These are phyloP conservation scores for Drosophila murphyi DNA, from an alignment of 1,140 invertebrate genomes.

Conservation along the genomic window DNA sequence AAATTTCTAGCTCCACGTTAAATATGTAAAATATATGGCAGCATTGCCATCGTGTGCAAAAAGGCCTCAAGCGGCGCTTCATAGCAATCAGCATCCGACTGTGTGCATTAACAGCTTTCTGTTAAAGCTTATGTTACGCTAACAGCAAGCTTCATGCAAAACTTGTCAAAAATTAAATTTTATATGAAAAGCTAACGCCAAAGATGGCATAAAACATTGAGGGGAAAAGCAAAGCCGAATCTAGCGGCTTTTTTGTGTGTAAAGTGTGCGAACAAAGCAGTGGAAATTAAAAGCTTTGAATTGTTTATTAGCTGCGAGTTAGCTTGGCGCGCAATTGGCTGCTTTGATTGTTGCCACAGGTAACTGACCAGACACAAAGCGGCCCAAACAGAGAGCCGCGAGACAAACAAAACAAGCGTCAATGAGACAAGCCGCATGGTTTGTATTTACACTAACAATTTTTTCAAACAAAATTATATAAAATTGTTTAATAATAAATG, in stretches of 20 bases:
- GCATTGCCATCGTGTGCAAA: no score
- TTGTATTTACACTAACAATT: neutral
- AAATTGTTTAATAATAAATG: no score
- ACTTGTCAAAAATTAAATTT: slow-evolving; percentile 13
- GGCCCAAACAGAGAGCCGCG: slow-evolving; percentile 77
- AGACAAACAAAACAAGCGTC: slow-evolving; percentile 45
- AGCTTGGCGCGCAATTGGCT: slow-evolving; percentile 63
- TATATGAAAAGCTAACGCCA: slow-evolving; percentile 24
- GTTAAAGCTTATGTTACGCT: slow-evolving; percentile 11
- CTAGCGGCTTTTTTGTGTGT: slow-evolving; percentile 41
- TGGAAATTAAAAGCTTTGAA: slow-evolving; percentile 36
- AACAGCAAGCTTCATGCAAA: slow-evolving; percentile 21
- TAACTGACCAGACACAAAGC: slow-evolving; percentile 83
- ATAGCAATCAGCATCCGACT: slow-evolving; percentile 28
- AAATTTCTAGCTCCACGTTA: no score
- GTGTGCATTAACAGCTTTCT: slow-evolving; percentile 16
- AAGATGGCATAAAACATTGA: slow-evolving; percentile 9
- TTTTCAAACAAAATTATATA: no score
- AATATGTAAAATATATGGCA: no score
- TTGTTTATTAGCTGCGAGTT: slow-evolving; percentile 55
- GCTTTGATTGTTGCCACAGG: slow-evolving; percentile 77
- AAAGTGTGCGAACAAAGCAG: slow-evolving; percentile 16
- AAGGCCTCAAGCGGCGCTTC: neutral
- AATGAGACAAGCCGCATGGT: slow-evolving; percentile 17
- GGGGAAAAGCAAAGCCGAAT: slow-evolving; percentile 35